Base-by-base conservation (phyloP, 2,797 vertebrate genomes). In the Urophycis tenuis region DNA sequence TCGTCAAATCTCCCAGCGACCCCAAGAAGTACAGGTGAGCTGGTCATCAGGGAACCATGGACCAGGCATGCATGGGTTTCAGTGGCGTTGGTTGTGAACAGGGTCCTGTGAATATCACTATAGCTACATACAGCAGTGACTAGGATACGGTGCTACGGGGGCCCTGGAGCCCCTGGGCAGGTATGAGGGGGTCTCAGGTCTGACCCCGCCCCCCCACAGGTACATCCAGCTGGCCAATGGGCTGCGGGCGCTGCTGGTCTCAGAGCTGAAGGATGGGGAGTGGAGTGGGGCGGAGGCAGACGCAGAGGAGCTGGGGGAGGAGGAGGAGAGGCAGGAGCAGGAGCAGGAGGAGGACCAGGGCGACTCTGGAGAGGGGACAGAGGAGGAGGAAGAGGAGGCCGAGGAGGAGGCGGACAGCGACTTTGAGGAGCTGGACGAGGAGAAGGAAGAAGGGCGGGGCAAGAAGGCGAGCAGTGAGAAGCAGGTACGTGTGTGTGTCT, bases 11-110 rank as follows among this genome's bases (percentile, higher is more conserved):
- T 3, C 97, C 96, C 81, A 98, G 94, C 71, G 97, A 99, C 86
- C 96, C 95, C 22, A 98, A 98, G 92, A 95, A 93, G 64, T 98
- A 98, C 93, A 94, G 97, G 96, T 98, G 87, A 86, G 82, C 45
- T 35, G 71, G 71, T 72, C 11, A 31, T 72, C 71, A 67, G 1
- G 53, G 53, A 60, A 60, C 25, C 67, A 70, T 25, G 25, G 10
- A 69, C 29, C 64, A 25, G 30, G 19, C 64, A 25, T 31, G 12
- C 31, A 71, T 7, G 30, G 69, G 29, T 71, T 9, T 71, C 14
- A 3, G 30, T 30, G 30, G 4, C 31, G 4, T 32, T 60, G 3
- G 25, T 29, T 4, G 10, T 60, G 53, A 60, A n/a, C 7, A 9
- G 53, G 53, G n/a, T 60, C 10, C n/a, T 60, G 53, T 60, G 8